Conservation (phyloP, 2,113 vertebrate genomes). For the Nothoprocta pentlandii region DNA sequence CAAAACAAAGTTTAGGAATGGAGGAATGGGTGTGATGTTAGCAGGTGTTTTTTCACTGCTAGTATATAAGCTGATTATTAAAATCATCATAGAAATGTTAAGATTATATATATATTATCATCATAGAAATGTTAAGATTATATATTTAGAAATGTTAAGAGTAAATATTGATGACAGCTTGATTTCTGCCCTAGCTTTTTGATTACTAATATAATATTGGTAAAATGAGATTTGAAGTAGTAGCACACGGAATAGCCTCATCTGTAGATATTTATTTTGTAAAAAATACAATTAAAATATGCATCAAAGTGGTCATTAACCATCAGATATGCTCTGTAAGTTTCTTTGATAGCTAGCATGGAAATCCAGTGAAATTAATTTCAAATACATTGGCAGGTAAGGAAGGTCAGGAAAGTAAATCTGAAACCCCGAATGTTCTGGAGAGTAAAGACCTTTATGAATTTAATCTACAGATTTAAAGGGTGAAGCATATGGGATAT, state of each 20-base stretch:
- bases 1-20: not conserved
- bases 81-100: not conserved
- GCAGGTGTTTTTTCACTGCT: conserved; percentile 3
- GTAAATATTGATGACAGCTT: not conserved
- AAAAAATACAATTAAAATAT: not conserved
- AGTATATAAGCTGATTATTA: not conserved
- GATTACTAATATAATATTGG: not conserved
- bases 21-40: not conserved
- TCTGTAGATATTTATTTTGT: not conserved
- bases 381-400: not conserved
- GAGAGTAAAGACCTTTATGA: not conserved
- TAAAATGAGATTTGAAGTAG: not conserved
- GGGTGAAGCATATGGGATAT: not conserved
- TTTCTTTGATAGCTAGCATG: not conserved
- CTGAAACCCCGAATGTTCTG: conserved; percentile 20
- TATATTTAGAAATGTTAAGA: not conserved
- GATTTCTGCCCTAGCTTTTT: not conserved
- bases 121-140: not conserved
- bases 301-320: not conserved
- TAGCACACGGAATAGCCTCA: not conserved
- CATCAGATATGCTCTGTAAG: not conserved
- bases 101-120: not conserved
- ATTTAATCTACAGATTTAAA: not conserved
- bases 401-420: not conserved
- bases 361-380: conserved; percentile 35